Evolutionary conservation across 1,140 invertebrate species (phyloP), one percentile per base, ranked within the genome.

Genomic region (Melipona quadrifasciata): DNA sequence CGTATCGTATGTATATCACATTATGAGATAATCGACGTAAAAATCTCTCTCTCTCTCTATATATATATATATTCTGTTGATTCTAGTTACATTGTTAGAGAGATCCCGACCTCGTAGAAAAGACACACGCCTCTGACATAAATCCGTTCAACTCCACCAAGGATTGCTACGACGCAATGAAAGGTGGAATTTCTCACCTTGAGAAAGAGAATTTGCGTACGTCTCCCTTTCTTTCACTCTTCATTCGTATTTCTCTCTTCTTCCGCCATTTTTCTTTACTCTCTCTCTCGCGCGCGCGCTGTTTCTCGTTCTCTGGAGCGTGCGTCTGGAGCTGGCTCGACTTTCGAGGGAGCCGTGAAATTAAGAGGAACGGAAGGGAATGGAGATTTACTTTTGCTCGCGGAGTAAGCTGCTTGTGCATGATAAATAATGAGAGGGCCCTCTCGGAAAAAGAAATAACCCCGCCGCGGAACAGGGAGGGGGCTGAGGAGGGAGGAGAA

Each of bases 301-400:
- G 6, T 6, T 58, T 76, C 34, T 39, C 34, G 74, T 61, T 75
- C 24, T n/a, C 24, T 24, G 6, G 1, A 14, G 27, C 0, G 39
- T 2, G n/a, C 8, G 27, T 27, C 39, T 17, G 39, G n/a, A n/a
- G n/a, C 16, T 14, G 55, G 16, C 81, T 53, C 27, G 75, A 34
- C 67, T 80, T 47, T 65, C 58, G 73, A n/a, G 47, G 24, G 64
- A 78, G 31, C 34, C 78, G 85, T 68, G 83, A 88, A 88, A 85
- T 87, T 78, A 87, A 84, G 82, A 77, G 55, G 65, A 17, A 80
- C 57, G 61, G 64, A 70, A 57, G 53, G 74, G 61, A 61, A 77
- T 74, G 21, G 87, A 82, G 71, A 89, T 89, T 89, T 89, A 89
- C 87, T 82, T 79, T 87, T 78, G 67, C 65, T 58, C 65, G 31